Percentiles rank a stretch among this genome's conserved stretches.
Conservation (phyloP, 2,113 vertebrate species). For the Lucifuga dentata region DNA sequence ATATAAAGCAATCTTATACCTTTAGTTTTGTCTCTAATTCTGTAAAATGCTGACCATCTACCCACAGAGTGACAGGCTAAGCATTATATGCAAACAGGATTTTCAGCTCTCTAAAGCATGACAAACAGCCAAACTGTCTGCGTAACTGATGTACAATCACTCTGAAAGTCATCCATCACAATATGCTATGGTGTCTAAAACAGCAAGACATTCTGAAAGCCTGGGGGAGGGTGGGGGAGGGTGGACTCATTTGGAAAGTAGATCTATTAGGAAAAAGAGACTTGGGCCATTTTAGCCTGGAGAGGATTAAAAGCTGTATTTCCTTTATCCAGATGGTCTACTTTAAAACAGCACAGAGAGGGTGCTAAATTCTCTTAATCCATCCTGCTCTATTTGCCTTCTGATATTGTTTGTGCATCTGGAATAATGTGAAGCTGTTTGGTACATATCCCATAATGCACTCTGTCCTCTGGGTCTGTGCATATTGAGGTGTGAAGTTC, state of each 20-base stretch:
- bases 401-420: slow-evolving; percentile 30
- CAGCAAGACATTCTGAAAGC: too few species aligned
- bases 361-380: slow-evolving; percentile 64
- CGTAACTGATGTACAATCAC: slow-evolving; percentile 1
- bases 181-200: too few species aligned
- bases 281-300: not conserved
- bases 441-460: not conserved
- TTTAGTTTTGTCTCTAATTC: not conserved
- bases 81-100: slow-evolving; percentile 22
- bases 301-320: slow-evolving; percentile 4
- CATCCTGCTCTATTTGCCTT: slow-evolving; percentile 35
- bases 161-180: not conserved
- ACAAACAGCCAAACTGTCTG: not conserved
- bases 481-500: not conserved
- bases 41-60: slow-evolving; percentile 36
- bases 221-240: not conserved
- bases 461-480: not conserved
- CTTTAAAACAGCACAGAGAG: slow-evolving; percentile 47
- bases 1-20: slow-evolving; percentile 5
- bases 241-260: not conserved
- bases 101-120: slow-evolving; percentile 18
- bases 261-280: not conserved
- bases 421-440: slow-evolving; percentile 26
- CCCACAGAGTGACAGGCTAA: slow-evolving; percentile 32
- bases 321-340: slow-evolving; percentile 58